Evolutionary conservation across 1,140 invertebrate genomes (phyloP).

Genomic region (Euwallacea fornicatus): DNA sequence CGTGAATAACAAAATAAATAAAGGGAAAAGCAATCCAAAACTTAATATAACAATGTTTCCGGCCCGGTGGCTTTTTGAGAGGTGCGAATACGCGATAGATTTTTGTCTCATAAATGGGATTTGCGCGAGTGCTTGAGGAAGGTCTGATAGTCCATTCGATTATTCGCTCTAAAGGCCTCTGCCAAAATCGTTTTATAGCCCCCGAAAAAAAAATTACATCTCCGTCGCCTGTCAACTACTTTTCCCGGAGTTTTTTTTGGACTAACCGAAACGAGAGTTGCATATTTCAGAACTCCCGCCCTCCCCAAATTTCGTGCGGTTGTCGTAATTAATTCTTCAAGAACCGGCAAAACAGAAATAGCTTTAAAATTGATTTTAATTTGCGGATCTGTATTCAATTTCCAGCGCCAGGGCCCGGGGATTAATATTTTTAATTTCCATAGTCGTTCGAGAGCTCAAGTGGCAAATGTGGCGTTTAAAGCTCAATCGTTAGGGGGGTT

Average conservation of each 20-base stretch:
- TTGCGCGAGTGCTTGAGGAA: background rate
- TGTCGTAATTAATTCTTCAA: conserved; percentile 17
- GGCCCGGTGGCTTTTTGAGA: conserved; percentile 8
- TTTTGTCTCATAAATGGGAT: conserved; percentile 16
- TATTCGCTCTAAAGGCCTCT: background rate
- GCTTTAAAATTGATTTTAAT: conserved; percentile 21
- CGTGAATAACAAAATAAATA: conserved; percentile 26
- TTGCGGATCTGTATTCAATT: conserved; percentile 23
- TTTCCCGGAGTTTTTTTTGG: background rate
- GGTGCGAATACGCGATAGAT: conserved; percentile 11
- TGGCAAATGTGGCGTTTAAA: background rate
- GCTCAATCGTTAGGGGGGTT: background rate
- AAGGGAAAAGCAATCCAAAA: conserved; percentile 20
- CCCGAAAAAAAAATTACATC: no score
- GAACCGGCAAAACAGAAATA: conserved; percentile 9
- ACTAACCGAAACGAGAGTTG: background rate
- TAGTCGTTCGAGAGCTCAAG: background rate
- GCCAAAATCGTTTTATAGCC: background rate
- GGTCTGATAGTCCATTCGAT: background rate
- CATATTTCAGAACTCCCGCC: background rate
- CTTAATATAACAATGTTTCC: conserved; percentile 27
- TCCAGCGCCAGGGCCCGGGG: background rate
- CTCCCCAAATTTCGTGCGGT: conserved; percentile 11
- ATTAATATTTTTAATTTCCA: conserved; percentile 21
- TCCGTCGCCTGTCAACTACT: background rate